Percentiles rank a stretch among this genome's conserved stretches.
These are phyloP conservation scores for Calameuta filiformis DNA, from an alignment of 2,888 invertebrate genomes.

Conservation along the genomic window DNA sequence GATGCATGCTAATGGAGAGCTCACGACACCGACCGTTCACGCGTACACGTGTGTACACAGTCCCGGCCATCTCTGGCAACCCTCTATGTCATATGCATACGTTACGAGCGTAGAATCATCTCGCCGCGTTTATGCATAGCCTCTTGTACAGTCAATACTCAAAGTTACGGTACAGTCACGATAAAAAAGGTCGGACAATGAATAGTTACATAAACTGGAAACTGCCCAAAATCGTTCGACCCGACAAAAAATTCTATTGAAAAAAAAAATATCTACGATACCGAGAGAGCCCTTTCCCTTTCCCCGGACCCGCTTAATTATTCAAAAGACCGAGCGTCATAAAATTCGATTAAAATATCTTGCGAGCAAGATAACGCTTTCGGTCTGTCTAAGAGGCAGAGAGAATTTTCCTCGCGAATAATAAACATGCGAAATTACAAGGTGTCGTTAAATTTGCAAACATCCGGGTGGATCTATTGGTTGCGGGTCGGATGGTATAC, in stretches of 20 bases:
- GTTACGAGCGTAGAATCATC: conserved; percentile 39
- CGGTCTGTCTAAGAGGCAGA: conserved; percentile 19
- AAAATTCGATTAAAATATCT: not conserved
- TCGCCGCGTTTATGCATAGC: conserved; percentile 9
- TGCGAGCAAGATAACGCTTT: not conserved
- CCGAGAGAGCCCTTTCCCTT: not conserved
- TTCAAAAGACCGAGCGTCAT: not conserved
- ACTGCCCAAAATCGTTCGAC: not conserved
- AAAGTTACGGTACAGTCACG: not conserved
- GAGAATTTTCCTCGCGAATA: conserved; percentile 6
- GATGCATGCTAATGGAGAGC: conserved; percentile 63
- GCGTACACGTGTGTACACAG: conserved; percentile 27
- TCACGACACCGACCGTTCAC: conserved; percentile 31
- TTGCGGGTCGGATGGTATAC: not conserved
- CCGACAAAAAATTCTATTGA: not conserved
- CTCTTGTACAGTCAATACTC: not conserved
- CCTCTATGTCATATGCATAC: conserved; percentile 54
- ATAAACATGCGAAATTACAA: conserved; percentile 24
- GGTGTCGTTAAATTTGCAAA: conserved; percentile 30
- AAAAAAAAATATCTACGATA: not conserved
- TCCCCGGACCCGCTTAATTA: too few species aligned
- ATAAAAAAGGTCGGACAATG: not conserved
- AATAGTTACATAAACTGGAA: not conserved
- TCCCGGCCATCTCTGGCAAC: conserved; percentile 36
- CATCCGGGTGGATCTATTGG: conserved; percentile 9